phyloP scores from a whole-genome alignment of 1,140 invertebrate species.

The Vanessa atalanta region DNA sequence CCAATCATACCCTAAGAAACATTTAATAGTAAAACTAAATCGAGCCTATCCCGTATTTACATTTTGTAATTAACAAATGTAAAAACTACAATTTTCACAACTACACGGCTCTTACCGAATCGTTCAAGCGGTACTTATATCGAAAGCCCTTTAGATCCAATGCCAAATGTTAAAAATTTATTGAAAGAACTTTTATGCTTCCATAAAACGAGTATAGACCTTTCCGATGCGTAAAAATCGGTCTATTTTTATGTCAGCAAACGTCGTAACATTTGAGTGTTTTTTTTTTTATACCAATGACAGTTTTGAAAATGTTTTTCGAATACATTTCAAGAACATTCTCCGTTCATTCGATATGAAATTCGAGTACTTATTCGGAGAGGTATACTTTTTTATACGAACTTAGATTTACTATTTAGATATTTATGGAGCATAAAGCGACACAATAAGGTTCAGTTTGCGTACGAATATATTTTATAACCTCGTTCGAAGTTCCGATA shows the following conservation, averaged over 20 bases:
- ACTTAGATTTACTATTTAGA: constrained; percentile 27
- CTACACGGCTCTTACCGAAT: constrained; percentile 2
- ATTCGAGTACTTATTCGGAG: constrained; percentile 17
- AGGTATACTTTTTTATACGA: constrained; percentile 17
- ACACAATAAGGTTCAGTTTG: constrained; percentile 14
- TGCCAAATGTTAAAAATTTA: constrained; percentile 63
- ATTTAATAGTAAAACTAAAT: too few species aligned
- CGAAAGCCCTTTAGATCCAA: constrained; percentile 27
- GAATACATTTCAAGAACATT: constrained; percentile 13
- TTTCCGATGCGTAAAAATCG: constrained; percentile 71
- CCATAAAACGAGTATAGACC: constrained; percentile 64
- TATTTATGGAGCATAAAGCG: constrained; percentile 25
- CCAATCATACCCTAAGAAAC: too few species aligned
- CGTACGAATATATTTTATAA: constrained; percentile 29
- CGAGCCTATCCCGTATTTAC: too few species aligned
- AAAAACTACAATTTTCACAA: not conserved
- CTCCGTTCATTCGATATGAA: constrained; percentile 22
- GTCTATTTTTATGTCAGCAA: constrained; percentile 68
- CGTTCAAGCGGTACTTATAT: constrained; percentile 23
- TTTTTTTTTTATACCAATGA: constrained; percentile 65
- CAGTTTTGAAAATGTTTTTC: constrained; percentile 53
- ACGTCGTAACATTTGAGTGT: constrained; percentile 66
- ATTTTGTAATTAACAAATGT: not conserved
- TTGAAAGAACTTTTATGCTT: constrained; percentile 63
- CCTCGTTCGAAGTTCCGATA: constrained; percentile 31